phyloP scores from a whole-genome alignment of 2,797 vertebrate genomes.

The Malurus leucopterus region DNA sequence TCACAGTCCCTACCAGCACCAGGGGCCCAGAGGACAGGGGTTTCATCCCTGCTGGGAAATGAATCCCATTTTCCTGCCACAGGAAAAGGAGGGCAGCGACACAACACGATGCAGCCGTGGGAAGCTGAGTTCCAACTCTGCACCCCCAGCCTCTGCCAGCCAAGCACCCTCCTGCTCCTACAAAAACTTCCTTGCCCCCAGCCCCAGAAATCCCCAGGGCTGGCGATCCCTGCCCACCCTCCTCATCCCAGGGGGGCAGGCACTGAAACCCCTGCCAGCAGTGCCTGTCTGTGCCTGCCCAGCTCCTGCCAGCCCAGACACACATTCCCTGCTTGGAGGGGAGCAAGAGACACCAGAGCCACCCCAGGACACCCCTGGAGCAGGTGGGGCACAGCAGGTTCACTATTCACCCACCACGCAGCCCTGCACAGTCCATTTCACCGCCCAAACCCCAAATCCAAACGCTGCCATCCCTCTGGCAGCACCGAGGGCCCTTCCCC shows the following conservation, averaged over 20 bases:
- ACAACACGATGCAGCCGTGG: accelerated
- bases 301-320: not conserved
- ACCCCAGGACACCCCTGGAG: not conserved
- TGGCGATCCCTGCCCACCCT: not conserved
- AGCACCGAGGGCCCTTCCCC: not conserved
- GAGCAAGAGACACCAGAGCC: not conserved
- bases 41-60: not conserved
- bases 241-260: not conserved
- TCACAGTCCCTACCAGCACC: not conserved
- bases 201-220: not conserved
- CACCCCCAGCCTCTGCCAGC: not conserved
- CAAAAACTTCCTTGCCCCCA: not conserved
- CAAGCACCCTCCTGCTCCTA: not conserved
- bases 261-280: not conserved
- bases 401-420: not conserved
- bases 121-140: not conserved
- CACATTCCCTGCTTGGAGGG: not conserved
- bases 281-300: not conserved
- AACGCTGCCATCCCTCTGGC: not conserved
- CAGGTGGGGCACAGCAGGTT: not conserved
- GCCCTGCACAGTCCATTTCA: accelerated
- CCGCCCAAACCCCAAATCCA: not conserved
- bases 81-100: not conserved
- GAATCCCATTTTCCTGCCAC: not conserved
- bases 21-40: accelerated